Evolutionary conservation across 2,888 invertebrate species (phyloP), one percentile per base, ranked within the genome.

Genomic region (Chloroclystis v-ata): DNA sequence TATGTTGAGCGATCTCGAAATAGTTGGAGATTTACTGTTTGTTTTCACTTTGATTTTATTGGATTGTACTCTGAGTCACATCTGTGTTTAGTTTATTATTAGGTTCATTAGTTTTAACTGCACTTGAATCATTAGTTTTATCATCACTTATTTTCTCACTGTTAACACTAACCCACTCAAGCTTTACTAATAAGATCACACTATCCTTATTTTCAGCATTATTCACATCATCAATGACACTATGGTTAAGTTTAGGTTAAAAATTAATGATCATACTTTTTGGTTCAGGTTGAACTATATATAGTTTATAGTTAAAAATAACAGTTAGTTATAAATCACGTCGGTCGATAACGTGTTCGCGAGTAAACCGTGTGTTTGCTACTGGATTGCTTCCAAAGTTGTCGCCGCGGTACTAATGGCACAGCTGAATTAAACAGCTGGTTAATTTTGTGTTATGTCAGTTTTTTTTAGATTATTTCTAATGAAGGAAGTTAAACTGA

Each of bases 301-400:
- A 20, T 42, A 51, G 41, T 35, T 11, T 49, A 14, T 16, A 44
- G 46, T 43, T 47, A 47, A 39, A 47, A 51, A 47, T 54, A 54
- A 38, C 43, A 20, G 28, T 25, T 42, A 40, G 43, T 12, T 50
- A 53, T 56, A 50, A 44, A 10, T 54, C 41, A 54, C 56, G 57
- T 53, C 64, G 65, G 58, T 67, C 61, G 61, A 67, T 59, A 59
- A 61, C 69, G 72, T 73, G 70, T 69, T 68, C 65, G 70, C 72
- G 62, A 66, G 61, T 59, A 57, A 63, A 62, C 57, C 69, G 68
- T 72, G 63, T 66, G 71, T 66, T 64, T 65, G 64, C 69, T 69
- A 85, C 86, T 87, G 86, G 86, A 83, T 73, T 72, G 66, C 65
- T 61, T 84, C 84, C 85, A 85, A 86, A 81, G 79, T 70, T 84